Percentiles rank a stretch among this genome's conserved stretches.
These are phyloP conservation scores for Tautogolabrus adspersus DNA, from an alignment of 2,113 vertebrate genomes.

Conservation along the genomic window DNA sequence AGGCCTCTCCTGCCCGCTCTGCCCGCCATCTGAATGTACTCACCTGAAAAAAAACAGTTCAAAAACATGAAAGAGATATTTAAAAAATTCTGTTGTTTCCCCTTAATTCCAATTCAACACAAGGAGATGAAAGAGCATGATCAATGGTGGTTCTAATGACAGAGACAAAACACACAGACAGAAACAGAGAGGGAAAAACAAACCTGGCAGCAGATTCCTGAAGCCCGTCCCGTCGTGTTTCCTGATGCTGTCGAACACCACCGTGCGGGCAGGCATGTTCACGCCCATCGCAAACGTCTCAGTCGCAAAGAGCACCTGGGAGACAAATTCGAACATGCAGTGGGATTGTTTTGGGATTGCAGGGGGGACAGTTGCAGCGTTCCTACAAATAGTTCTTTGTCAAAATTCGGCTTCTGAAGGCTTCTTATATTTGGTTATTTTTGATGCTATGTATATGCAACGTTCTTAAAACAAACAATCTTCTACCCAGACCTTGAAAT, in stretches of 20 bases:
- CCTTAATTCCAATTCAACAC: neutral
- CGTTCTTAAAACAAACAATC: too few relatives aligned
- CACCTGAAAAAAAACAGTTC: constrained; percentile 72
- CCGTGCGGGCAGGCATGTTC: constrained; percentile 93
- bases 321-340: neutral
- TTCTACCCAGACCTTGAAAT: too few relatives aligned
- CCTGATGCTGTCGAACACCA: constrained; percentile 93
- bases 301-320: constrained; percentile 92
- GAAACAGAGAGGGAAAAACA: neutral
- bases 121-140: constrained; percentile 31
- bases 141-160: constrained; percentile 10
- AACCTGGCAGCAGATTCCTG: constrained; percentile 91
- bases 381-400: too few relatives aligned
- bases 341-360: neutral
- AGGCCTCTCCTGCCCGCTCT: constrained; percentile 90
- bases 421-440: too few relatives aligned
- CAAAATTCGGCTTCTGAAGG: too few relatives aligned
- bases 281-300: constrained; percentile 96
- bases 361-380: too few relatives aligned
- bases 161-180: neutral
- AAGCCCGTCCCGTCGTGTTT: constrained; percentile 92
- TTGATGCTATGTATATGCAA: too few relatives aligned
- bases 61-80: constrained; percentile 2
- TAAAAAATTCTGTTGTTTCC: constrained; percentile 16
- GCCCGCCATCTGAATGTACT: constrained; percentile 95